Base-by-base conservation (phyloP, 92 coral and sea anemone species). In the Bergia puertoricense region DNA sequence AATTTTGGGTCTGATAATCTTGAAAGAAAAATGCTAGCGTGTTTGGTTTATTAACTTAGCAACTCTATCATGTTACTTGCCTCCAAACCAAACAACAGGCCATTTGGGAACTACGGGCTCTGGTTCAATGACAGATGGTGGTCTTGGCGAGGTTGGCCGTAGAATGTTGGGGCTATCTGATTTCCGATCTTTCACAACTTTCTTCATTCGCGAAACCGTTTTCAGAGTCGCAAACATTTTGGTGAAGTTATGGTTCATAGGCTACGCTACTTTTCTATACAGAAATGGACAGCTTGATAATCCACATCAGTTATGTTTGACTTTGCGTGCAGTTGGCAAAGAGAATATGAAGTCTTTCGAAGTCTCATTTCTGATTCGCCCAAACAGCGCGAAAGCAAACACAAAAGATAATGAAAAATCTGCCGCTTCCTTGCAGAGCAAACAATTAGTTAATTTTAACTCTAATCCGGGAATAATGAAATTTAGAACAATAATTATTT, bases 151-250 rank as follows among this genome's bases (percentile, higher is more conserved):
- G 42, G 86, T 86, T 11, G 94, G 91, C 22, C 98, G 89, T 1
- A 92, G 90, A n/a, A 90, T 82, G 48, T 93, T 91, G 20, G 87
- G 87, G 56, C 79, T 71, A 15, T 84, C 87, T 1, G 66, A 18
- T 72, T 84, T 84, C 9, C 87, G 87, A 84, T 84, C 87, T 71
- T 81, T 93, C 8, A 95, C 76, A 37, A 90, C 93, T 79, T 93
- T 91, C 90, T 95, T 95, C 98, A 95, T 95, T 77, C 95, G 93
- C 23, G 96, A 90, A 46, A 95, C 94, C 16, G 96, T 90, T 76
- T 92, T 91, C 79, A 95, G 89, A 23, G 98, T 92, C 48, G 98
- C 87, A 92, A 95, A 95, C 98, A 95, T 95, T 77, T 43, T 90
- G 79, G 41, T 54, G 14, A 23, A 69, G 11, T 3, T 65, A 22